phyloP scores from a whole-genome alignment of 2,888 invertebrate species.

The Scelioninae gen. 2 region DNA sequence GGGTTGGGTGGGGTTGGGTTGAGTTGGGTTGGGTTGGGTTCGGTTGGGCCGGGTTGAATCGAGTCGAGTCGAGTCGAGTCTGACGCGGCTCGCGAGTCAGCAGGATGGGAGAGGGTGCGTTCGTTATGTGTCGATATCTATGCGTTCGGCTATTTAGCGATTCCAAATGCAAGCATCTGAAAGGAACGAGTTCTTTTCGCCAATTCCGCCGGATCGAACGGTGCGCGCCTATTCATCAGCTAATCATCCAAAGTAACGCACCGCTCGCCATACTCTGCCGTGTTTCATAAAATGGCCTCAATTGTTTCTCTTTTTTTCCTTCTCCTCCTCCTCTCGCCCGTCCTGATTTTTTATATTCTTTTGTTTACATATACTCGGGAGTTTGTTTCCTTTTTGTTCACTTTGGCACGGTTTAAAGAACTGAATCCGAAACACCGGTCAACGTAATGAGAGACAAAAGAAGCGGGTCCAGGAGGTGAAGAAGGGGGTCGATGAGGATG shows the following conservation, averaged over 20 bases:
- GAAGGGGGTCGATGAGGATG: too few species aligned
- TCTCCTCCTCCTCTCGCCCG: background rate
- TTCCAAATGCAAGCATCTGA: slow-evolving; percentile 72
- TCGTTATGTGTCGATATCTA: slow-evolving; percentile 50
- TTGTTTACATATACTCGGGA: too few species aligned
- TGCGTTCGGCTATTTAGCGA: slow-evolving; percentile 52
- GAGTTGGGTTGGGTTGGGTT: slow-evolving; percentile 54
- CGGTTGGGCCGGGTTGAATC: slow-evolving; percentile 58
- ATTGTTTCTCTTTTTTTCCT: slow-evolving; percentile 35
- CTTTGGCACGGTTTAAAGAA: too few species aligned
- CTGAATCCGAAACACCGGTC: too few species aligned
- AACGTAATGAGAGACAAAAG: too few species aligned
- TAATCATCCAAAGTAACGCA: slow-evolving; percentile 53
- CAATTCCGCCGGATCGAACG: slow-evolving; percentile 43
- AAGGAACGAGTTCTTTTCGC: slow-evolving; percentile 53
- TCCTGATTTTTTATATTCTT: too few species aligned
- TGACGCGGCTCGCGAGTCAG: slow-evolving; percentile 35
- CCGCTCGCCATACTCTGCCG: slow-evolving; percentile 15
- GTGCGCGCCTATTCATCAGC: slow-evolving; percentile 41
- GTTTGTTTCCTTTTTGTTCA: too few species aligned
- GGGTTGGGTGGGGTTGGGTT: slow-evolving; percentile 32
- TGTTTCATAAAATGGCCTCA: slow-evolving; percentile 22
- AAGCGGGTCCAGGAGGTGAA: too few species aligned
- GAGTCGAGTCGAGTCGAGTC: slow-evolving; percentile 60
- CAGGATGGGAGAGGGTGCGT: slow-evolving; percentile 44